phyloP scores from a whole-genome alignment of 2,797 vertebrate genomes.

The Urosaurus nigricauda region DNA sequence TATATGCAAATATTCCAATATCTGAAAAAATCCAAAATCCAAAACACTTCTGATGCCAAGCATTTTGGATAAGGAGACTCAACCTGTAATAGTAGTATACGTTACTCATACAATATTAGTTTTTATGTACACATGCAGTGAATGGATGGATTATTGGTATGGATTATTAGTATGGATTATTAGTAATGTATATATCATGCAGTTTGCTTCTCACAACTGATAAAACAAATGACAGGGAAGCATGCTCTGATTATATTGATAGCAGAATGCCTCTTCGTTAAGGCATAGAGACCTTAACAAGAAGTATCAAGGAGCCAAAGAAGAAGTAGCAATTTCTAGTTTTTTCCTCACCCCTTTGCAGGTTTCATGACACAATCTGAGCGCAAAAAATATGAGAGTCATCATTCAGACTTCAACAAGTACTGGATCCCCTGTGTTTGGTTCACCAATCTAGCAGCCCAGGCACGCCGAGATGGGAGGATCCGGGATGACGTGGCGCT shows the following conservation, averaged over 20 bases:
- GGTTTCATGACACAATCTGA: slow-evolving; percentile 89
- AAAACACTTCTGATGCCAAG: too few relatives aligned
- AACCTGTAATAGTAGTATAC: too few relatives aligned
- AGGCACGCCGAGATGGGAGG: slow-evolving; percentile 84
- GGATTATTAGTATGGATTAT: background rate
- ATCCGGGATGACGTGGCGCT: slow-evolving; percentile 88
- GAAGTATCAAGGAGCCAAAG: background rate
- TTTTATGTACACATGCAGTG: too few relatives aligned
- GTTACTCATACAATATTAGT: too few relatives aligned
- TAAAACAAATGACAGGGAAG: background rate
- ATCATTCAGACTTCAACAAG: slow-evolving; percentile 92
- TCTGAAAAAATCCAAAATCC: too few relatives aligned
- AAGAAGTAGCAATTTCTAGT: background rate
- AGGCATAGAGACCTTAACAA: background rate
- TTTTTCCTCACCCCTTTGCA: slow-evolving; percentile 50
- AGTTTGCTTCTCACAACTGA: background rate
- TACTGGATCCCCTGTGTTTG: slow-evolving; percentile 94
- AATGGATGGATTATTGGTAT: background rate
- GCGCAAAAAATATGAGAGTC: slow-evolving; percentile 84
- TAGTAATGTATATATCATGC: background rate
- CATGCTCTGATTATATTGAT: background rate
- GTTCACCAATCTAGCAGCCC: slow-evolving; percentile 90
- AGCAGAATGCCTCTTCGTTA: background rate
- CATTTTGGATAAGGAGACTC: too few relatives aligned
- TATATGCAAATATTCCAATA: too few relatives aligned